Conservation (phyloP, 2,888 invertebrate species). For the Erebia ligea region DNA sequence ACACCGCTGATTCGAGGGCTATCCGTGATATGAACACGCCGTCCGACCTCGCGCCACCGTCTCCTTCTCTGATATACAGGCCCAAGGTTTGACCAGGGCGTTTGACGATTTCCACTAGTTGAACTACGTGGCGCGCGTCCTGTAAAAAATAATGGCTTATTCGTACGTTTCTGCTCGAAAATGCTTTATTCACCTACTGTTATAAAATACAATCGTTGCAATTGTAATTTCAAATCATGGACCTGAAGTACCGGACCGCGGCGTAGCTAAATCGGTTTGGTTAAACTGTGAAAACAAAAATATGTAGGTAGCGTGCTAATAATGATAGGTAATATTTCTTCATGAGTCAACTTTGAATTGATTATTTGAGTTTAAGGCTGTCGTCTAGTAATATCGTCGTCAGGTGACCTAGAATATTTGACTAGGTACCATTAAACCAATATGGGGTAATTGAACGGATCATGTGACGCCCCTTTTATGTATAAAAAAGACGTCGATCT, state of each 20-base stretch:
- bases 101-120: conserved; percentile 99
- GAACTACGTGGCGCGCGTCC: conserved; percentile 90
- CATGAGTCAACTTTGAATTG: too few species aligned
- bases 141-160: conserved; percentile 50
- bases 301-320: too few species aligned
- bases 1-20: conserved; percentile 97
- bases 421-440: too few species aligned
- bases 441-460: too few species aligned
- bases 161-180: neutral
- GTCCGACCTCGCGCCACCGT: conserved; percentile 96
- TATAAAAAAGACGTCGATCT: too few species aligned
- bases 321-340: too few species aligned
- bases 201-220: neutral
- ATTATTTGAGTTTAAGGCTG: too few species aligned
- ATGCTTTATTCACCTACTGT: neutral
- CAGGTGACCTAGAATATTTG: too few species aligned
- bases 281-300: too few species aligned
- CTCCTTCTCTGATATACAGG: conserved; percentile 99
- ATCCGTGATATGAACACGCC: conserved; percentile 97
- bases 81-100: conserved; percentile 99
- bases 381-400: too few species aligned
- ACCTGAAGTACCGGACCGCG: neutral
- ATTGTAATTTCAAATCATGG: neutral
- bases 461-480: too few species aligned
- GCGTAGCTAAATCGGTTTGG: too few species aligned